Percentiles rank a stretch among this genome's conserved stretches.
phyloP scores from a whole-genome alignment of 2,113 vertebrate species.

The Narcine bancroftii region DNA sequence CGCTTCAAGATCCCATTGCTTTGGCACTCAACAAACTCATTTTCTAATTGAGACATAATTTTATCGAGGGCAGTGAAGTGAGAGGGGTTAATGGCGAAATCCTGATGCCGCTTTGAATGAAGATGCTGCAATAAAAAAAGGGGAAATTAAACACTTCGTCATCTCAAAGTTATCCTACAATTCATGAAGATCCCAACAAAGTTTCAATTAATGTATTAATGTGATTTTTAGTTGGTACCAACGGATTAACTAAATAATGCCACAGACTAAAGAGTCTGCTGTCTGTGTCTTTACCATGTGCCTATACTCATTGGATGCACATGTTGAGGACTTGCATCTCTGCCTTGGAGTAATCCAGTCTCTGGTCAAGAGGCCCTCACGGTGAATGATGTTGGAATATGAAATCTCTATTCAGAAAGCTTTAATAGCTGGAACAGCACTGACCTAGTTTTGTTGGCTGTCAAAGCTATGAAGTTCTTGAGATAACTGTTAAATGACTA shows the following conservation, averaged over 20 bases:
- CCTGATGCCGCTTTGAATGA: constrained; percentile 59
- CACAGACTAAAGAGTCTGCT: no score
- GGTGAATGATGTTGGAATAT: no score
- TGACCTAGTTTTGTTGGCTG: no score
- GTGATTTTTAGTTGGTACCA: neutral
- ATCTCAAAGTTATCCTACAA: neutral
- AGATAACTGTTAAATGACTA: no score
- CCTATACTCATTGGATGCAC: no score
- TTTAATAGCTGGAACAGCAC: no score
- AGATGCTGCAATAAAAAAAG: constrained; percentile 59
- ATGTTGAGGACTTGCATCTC: no score
- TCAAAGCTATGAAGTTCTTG: no score
- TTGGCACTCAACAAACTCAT: constrained; percentile 44
- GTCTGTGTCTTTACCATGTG: no score
- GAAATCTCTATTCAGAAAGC: no score
- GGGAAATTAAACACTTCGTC: neutral
- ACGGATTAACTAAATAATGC: neutral
- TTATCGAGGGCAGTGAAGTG: constrained; percentile 58
- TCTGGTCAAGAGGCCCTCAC: no score
- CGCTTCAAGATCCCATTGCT: neutral
- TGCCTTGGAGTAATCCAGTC: no score
- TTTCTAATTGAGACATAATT: constrained; percentile 57
- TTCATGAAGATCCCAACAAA: neutral
- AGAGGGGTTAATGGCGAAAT: constrained; percentile 54
- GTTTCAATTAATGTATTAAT: neutral